phyloP scores from a whole-genome alignment of 2,888 invertebrate genomes.

The Tanaodytes sp. region DNA sequence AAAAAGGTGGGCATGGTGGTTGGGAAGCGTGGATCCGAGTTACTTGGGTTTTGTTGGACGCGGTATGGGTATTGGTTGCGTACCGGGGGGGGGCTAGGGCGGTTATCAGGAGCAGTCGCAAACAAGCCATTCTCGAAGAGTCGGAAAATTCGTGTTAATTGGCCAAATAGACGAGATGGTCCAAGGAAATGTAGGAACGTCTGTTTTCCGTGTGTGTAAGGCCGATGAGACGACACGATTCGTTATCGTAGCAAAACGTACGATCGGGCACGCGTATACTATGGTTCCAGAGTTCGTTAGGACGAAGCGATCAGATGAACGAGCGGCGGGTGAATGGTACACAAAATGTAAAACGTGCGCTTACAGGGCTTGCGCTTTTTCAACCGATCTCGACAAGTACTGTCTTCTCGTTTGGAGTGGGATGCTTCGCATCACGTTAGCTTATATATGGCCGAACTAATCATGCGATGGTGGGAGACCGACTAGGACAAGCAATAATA shows the following conservation, averaged over 20 bases:
- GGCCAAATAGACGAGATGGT: not conserved
- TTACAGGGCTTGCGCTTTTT: slow-evolving; percentile 52
- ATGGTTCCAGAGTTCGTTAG: not conserved
- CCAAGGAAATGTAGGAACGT: too few species aligned
- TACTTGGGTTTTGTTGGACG: slow-evolving; percentile 53
- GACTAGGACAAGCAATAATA: too few species aligned
- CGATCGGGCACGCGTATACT: too few species aligned
- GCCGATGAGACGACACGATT: too few species aligned
- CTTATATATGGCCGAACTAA: slow-evolving; percentile 70
- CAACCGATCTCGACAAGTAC: slow-evolving; percentile 64
- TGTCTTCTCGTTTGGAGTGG: slow-evolving; percentile 69
- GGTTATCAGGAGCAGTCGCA: slow-evolving; percentile 49
- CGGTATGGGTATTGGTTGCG: slow-evolving; percentile 59
- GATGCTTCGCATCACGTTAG: slow-evolving; percentile 67
- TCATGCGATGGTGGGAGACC: slow-evolving; percentile 60
- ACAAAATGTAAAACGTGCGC: slow-evolving; percentile 43
- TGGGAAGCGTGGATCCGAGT: too few species aligned
- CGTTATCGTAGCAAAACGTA: too few species aligned
- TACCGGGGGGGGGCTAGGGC: slow-evolving; percentile 56
- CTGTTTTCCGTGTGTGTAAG: too few species aligned
- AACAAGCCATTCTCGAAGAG: slow-evolving; percentile 55
- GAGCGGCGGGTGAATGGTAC: slow-evolving; percentile 36
- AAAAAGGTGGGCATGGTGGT: too few species aligned
- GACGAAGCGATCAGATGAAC: slow-evolving; percentile 34
- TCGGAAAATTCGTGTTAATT: too few species aligned